Conservation (phyloP, 2,113 vertebrate species). For the Sphaerodactylus townsendi region DNA sequence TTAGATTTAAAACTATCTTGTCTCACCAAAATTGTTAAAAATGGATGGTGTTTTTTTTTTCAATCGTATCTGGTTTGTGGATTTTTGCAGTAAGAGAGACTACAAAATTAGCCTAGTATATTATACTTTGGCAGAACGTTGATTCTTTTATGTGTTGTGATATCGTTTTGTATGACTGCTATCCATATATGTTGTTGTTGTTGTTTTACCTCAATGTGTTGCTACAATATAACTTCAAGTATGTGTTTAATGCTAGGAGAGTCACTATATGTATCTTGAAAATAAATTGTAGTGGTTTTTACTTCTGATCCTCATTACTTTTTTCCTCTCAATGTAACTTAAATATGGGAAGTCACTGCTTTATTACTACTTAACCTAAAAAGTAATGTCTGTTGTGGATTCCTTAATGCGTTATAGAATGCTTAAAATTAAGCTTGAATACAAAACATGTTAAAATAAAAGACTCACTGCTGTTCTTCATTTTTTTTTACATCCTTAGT, state of each 20-base stretch:
- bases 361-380: not conserved
- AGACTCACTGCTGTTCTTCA: not conserved
- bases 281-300: not conserved
- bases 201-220: not conserved
- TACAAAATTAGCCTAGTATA: not conserved
- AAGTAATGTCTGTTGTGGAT: not conserved
- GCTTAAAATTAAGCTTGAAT: not conserved
- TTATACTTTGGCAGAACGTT: not conserved
- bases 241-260: not conserved
- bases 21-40: not conserved
- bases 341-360: not conserved
- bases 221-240: not conserved
- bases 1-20: accelerated
- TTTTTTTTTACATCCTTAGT: not conserved
- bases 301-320: not conserved
- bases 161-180: not conserved
- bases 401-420: not conserved
- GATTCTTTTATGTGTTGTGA: not conserved
- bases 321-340: not conserved
- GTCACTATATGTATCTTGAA: not conserved
- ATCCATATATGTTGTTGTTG: not conserved
- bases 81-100: not conserved
- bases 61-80: not conserved
- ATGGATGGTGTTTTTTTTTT: not conserved
- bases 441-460: not conserved